Evolutionary conservation across 2,797 vertebrate species (phyloP), one percentile per base, ranked within the genome.

Genomic region (Chiroxiphia lanceolata): DNA sequence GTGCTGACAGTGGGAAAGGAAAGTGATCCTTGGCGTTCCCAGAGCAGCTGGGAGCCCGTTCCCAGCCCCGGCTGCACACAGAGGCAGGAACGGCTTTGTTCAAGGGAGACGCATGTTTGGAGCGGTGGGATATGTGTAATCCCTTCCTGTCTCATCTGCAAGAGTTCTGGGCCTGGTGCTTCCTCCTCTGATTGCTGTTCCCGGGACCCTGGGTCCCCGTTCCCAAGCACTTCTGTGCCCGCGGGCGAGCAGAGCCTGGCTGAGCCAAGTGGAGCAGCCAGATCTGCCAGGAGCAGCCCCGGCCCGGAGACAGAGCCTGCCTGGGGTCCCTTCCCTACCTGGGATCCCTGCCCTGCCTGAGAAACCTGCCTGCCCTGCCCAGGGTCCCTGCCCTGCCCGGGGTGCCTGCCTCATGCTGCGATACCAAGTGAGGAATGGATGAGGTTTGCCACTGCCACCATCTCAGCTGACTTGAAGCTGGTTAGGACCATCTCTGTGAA

Each of bases 1-100:
- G 96, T 97, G 96, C 76, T 87, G 94, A 85, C 95, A 96, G 96
- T 95, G 95, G 94, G 91, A 97, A 94, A 93, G 89, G 91, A 96
- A 94, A 96, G 91, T 93, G 89, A 91, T 96, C 86, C 1, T 6
- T 2, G 3, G 83, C 3, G 3, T 96, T 95, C 87, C 90, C 95
- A 87, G 90, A 82, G 87, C 94, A 95, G 94, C 91, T 96, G 94
- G 84, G 89, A 94, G 78, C 63, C 56, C 1, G 4, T 89, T 95
- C 87, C 74, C 90, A 91, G 90, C 83, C 61, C 59, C 0, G 70
- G 45, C 80, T 84, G 70, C 18, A 2, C 26, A 1, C 42, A 64
- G 64, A 83, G 71, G 90, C 83, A 90, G 90, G 76, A 94, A 80
- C 0, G 0, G 75, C 94, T 96, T 94, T 95, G 94, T 96, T 93